These are phyloP conservation scores for Nemurella pictetii DNA, from an alignment of 2,888 invertebrate species.

Conservation along the genomic window DNA sequence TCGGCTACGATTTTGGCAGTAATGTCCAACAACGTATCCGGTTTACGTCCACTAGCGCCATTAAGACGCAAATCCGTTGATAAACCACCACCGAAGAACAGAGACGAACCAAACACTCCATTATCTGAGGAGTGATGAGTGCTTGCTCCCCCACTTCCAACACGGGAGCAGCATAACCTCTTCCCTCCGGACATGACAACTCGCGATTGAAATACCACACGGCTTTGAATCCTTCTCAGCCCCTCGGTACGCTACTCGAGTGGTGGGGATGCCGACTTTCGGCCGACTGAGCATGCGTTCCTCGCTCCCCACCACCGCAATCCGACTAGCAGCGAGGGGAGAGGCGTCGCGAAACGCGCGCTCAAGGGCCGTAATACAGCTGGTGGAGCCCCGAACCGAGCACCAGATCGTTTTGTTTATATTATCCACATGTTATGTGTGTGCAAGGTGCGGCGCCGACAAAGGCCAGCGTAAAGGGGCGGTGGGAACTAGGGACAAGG, in stretches of 20 bases:
- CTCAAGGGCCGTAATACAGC: slow-evolving; percentile 44
- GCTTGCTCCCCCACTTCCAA: slow-evolving; percentile 48
- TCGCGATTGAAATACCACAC: slow-evolving; percentile 33
- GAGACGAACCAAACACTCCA: slow-evolving; percentile 26
- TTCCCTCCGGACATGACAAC: slow-evolving; percentile 50
- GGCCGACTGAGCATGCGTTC: slow-evolving; percentile 36
- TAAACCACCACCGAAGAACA: slow-evolving; percentile 29
- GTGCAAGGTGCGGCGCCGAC: slow-evolving; percentile 50
- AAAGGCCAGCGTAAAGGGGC: slow-evolving; percentile 46
- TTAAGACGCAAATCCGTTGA: slow-evolving; percentile 10
- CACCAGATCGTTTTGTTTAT: slow-evolving; percentile 57
- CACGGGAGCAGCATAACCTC: slow-evolving; percentile 56
- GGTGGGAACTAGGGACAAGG: slow-evolving; percentile 39
- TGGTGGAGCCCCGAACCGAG: slow-evolving; percentile 48
- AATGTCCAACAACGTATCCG: slow-evolving; percentile 78
- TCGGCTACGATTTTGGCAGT: slow-evolving; percentile 82
- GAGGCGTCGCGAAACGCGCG: slow-evolving; percentile 19
- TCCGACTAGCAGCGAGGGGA: neutral
- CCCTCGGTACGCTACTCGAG: neutral
- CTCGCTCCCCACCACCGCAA: slow-evolving; percentile 22
- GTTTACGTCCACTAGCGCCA: slow-evolving; percentile 46
- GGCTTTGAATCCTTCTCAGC: neutral
- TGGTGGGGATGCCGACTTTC: slow-evolving; percentile 30
- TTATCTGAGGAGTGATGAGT: slow-evolving; percentile 17
- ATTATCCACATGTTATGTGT: slow-evolving; percentile 54